These are phyloP conservation scores for Vidua chalybeata DNA, from an alignment of 2,113 vertebrate genomes.

Conservation along the genomic window DNA sequence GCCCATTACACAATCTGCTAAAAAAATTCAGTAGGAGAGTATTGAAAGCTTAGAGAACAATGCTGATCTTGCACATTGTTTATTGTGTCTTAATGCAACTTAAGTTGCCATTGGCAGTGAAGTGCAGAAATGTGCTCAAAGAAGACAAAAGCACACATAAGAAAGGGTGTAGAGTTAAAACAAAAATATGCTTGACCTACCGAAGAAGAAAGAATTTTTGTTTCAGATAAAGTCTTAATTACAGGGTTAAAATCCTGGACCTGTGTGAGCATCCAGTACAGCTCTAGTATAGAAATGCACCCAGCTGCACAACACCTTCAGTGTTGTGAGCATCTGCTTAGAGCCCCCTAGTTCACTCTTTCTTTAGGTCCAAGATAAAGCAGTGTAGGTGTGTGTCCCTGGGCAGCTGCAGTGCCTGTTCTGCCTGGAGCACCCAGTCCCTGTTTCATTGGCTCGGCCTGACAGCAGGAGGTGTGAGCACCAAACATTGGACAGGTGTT, in stretches of 20 bases:
- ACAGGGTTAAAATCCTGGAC: neutral
- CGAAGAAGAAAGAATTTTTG: neutral
- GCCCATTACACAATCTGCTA: neutral
- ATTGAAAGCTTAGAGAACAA: neutral
- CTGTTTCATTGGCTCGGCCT: fast-evolving
- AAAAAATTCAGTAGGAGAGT: neutral
- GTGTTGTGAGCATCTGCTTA: neutral
- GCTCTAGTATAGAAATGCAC: neutral
- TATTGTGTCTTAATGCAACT: neutral
- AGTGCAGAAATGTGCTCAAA: neutral
- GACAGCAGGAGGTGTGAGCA: neutral
- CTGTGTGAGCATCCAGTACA: neutral
- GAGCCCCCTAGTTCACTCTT: fast-evolving
- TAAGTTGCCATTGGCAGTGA: neutral
- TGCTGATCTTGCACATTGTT: neutral
- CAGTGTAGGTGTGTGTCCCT: neutral
- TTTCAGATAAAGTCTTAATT: neutral
- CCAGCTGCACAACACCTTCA: neutral
- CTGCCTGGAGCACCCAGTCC: neutral
- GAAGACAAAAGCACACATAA: neutral
- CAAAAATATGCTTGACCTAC: neutral
- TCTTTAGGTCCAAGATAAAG: neutral
- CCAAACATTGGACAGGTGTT: no score
- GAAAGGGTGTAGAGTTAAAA: neutral
- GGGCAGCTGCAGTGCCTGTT: neutral